A percentile compares a stretch with the other conserved stretches of the same genome.
phyloP scores from a whole-genome alignment of 2,888 invertebrate species.

The Andrena bucephala region DNA sequence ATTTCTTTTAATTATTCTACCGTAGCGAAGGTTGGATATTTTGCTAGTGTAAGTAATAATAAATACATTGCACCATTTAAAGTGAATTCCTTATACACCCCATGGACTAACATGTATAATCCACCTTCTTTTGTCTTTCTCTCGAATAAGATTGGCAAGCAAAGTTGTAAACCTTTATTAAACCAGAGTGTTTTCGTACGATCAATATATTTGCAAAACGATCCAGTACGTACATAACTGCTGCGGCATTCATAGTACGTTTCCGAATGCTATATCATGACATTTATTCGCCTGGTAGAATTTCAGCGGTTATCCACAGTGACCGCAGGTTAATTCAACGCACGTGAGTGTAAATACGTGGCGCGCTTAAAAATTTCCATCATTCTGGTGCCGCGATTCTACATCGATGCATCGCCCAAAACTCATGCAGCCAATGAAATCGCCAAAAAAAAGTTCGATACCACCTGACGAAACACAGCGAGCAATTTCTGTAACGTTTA shows the following conservation, averaged over 20 bases:
- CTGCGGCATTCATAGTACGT: slow-evolving; percentile 34
- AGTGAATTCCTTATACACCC: no score
- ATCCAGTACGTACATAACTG: slow-evolving; percentile 13
- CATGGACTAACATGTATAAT: no score
- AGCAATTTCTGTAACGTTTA: no score
- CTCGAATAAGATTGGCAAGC: background rate
- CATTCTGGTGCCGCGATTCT: slow-evolving; percentile 5
- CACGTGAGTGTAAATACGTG: slow-evolving; percentile 42
- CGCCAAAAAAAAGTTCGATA: no score
- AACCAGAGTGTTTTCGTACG: background rate
- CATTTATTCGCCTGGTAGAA: slow-evolving; percentile 59
- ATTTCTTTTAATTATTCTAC: no score
- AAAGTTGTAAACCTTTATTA: background rate
- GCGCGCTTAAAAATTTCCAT: slow-evolving; percentile 41
- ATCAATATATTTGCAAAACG: slow-evolving; percentile 23
- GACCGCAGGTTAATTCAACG: slow-evolving; percentile 58
- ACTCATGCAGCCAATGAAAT: no score
- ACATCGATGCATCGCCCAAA: slow-evolving; percentile 2
- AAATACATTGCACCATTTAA: no score
- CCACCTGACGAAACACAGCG: no score
- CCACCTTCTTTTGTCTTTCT: background rate
- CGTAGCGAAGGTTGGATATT: no score
- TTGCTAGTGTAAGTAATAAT: no score
- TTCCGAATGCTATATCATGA: slow-evolving; percentile 48
- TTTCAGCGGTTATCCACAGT: slow-evolving; percentile 51